Percentiles rank a stretch among this genome's conserved stretches.
phyloP scores from a whole-genome alignment of 2,113 vertebrate species.

The Protobothrops flavoviridis region DNA sequence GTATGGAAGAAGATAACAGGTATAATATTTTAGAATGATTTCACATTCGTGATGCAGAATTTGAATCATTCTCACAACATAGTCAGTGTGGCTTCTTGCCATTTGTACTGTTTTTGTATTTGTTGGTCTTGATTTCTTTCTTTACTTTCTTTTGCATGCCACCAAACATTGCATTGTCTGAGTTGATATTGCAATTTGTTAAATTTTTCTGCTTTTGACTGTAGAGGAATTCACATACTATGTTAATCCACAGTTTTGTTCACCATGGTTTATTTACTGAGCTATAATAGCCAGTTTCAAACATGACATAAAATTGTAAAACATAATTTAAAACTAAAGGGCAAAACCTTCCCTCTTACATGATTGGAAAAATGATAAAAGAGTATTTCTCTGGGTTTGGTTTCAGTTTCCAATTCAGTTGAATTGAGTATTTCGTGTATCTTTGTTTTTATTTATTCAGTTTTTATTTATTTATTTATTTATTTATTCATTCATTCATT shows the following conservation, averaged over 20 bases:
- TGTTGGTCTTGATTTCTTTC: neutral
- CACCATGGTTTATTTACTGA: neutral
- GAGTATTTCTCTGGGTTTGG: neutral
- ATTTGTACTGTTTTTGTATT: neutral
- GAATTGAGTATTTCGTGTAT: neutral
- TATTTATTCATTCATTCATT: neutral
- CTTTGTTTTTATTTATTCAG: neutral
- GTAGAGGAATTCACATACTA: neutral
- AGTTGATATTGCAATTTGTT: neutral
- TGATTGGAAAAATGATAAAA: neutral
- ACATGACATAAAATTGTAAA: neutral
- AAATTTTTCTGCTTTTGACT: neutral
- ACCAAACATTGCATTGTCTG: neutral
- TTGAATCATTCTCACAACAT: neutral
- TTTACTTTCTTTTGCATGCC: neutral
- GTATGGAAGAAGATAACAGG: conserved; percentile 57
- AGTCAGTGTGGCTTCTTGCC: neutral
- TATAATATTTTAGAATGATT: neutral
- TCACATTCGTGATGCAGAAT: neutral
- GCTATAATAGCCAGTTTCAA: neutral
- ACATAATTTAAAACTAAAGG: neutral
- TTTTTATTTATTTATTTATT: no score
- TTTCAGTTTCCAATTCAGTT: neutral
- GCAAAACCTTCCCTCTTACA: neutral
- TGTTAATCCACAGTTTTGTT: neutral